Conservation (phyloP, 2,113 vertebrate species). For the Gnathonemus echidnorhynchus region DNA sequence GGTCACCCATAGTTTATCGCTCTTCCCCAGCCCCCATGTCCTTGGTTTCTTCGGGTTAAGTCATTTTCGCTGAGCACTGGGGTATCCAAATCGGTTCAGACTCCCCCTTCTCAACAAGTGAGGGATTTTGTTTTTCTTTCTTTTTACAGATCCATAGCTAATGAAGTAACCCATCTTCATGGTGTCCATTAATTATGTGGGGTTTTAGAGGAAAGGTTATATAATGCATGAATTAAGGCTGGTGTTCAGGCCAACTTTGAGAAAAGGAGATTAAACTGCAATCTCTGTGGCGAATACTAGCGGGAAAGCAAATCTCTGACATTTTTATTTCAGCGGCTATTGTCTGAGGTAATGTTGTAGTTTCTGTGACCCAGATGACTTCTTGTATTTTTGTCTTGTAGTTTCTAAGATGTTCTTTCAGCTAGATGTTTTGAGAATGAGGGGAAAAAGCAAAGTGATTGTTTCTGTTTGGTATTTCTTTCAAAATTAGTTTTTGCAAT, state of each 20-base stretch:
- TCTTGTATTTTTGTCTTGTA: slow-evolving; percentile 1
- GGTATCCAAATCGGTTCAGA: slow-evolving; percentile 3
- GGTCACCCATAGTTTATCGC: slow-evolving; percentile 30
- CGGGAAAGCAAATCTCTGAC: slow-evolving; percentile 28
- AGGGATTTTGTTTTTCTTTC: slow-evolving; percentile 6
- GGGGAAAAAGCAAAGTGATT: not conserved
- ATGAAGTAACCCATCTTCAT: slow-evolving; percentile 33
- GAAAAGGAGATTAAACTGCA: slow-evolving; percentile 31
- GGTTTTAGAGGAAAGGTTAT: slow-evolving; percentile 35
- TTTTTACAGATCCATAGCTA: slow-evolving; percentile 25
- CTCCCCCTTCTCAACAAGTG: slow-evolving; percentile 25
- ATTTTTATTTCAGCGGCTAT: slow-evolving; percentile 27
- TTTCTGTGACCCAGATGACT: not conserved
- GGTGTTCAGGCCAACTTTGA: slow-evolving; percentile 10
- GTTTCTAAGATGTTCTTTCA: slow-evolving; percentile 11
- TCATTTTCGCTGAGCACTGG: slow-evolving; percentile 13
- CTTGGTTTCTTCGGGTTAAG: slow-evolving; percentile 25
- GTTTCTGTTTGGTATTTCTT: not conserved
- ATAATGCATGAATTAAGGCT: slow-evolving; percentile 27
- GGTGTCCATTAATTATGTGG: slow-evolving; percentile 32
- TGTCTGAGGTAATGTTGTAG: slow-evolving; percentile 14
- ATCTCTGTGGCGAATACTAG: slow-evolving; percentile 22
- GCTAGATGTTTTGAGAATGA: not conserved
- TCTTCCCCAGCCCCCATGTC: slow-evolving; percentile 21
- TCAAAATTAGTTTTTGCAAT: not conserved